Evolutionary conservation across 2,113 vertebrate genomes (phyloP).

Genomic region (Rhegmatorhina hoffmannsi): DNA sequence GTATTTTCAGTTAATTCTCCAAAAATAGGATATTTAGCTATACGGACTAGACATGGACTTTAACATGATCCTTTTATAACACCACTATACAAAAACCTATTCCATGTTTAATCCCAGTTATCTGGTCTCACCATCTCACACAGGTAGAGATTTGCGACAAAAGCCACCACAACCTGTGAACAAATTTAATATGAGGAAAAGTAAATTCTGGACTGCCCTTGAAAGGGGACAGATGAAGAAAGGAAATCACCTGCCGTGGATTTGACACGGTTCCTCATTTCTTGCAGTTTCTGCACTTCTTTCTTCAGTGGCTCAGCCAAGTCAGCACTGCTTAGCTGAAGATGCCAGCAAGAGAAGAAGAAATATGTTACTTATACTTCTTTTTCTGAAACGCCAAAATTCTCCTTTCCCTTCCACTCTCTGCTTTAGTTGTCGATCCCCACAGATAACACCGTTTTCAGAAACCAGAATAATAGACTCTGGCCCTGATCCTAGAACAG

Average conservation of each 20-base stretch:
- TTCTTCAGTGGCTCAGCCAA: slow-evolving; percentile 87
- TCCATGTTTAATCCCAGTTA: background rate
- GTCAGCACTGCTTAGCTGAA: slow-evolving; percentile 86
- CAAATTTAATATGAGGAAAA: background rate
- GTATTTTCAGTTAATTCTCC: background rate
- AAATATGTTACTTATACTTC: background rate
- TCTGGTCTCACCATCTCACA: background rate
- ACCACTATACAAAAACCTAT: background rate
- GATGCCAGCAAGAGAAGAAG: background rate
- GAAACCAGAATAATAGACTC: background rate
- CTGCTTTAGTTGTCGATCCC: background rate
- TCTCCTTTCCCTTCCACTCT: background rate
- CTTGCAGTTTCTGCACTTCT: slow-evolving; percentile 83
- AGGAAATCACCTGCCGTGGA: slow-evolving; percentile 61
- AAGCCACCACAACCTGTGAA: background rate
- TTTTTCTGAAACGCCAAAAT: background rate
- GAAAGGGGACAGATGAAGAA: background rate
- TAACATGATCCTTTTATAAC: background rate
- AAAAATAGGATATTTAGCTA: background rate
- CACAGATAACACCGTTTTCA: background rate
- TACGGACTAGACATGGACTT: background rate
- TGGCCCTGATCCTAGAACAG: background rate
- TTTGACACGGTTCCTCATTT: slow-evolving; percentile 76
- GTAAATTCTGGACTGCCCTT: background rate
- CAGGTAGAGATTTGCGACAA: background rate